Conservation (phyloP, 2,888 invertebrate genomes). For the Sipha maydis region DNA sequence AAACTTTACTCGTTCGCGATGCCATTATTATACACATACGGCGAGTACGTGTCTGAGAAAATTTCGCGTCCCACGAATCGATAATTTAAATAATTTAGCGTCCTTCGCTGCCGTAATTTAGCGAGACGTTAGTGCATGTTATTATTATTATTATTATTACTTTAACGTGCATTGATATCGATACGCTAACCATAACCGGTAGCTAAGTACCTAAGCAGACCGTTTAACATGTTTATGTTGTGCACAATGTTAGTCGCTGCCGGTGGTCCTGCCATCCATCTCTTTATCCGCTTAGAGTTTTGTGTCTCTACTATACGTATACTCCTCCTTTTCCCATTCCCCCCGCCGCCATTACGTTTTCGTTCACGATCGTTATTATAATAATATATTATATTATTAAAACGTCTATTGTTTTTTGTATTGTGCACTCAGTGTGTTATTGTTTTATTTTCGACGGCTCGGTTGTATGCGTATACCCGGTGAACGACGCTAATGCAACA, state of each 20-base stretch:
- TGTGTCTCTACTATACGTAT: neutral
- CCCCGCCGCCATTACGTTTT: neutral
- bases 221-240: conserved; percentile 54
- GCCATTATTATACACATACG: neutral
- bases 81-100: neutral
- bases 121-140: neutral
- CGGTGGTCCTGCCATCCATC: conserved; percentile 58
- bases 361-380: conserved; percentile 34
- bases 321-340: neutral
- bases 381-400: conserved; percentile 31
- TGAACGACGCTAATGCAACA: conserved; percentile 13
- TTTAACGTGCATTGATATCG: conserved; percentile 8
- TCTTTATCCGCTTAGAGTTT: conserved; percentile 46
- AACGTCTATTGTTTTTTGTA: conserved; percentile 21
- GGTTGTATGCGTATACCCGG: neutral
- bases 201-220: conserved; percentile 23
- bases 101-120: neutral
- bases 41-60: neutral
- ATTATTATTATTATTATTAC: conserved; percentile 6
- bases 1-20: no score
- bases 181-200: conserved; percentile 45
- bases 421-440: conserved; percentile 32
- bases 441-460: conserved; percentile 42
- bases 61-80: neutral
- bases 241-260: conserved; percentile 51